Evolutionary conservation across 2,797 vertebrate genomes (phyloP).

Genomic region (Oreochromis mossambicus): DNA sequence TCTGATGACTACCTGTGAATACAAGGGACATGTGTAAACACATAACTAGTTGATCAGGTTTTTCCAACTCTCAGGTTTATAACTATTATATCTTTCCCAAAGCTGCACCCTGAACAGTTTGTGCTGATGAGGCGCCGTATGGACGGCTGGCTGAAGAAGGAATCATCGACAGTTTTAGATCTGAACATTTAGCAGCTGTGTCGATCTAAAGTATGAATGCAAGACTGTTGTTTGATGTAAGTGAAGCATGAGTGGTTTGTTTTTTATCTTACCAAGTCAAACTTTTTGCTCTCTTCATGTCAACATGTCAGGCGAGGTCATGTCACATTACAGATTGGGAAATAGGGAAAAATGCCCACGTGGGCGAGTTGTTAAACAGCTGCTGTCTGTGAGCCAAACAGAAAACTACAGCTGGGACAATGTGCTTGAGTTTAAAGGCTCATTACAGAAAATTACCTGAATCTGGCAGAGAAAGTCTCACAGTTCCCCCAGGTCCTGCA

Average conservation of each 20-base stretch:
- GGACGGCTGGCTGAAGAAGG: not conserved
- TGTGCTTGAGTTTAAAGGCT: not conserved
- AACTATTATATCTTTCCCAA: not conserved
- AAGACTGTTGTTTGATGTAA: not conserved
- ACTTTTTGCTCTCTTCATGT: accelerated
- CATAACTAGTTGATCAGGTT: not conserved
- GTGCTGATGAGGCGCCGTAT: not conserved
- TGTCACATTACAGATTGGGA: too few species aligned
- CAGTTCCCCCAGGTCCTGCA: too few species aligned
- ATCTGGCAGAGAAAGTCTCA: not conserved
- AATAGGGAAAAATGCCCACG: not conserved
- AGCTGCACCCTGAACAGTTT: not conserved
- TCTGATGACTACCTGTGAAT: not conserved
- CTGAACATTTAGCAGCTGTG: not conserved
- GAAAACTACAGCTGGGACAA: not conserved
- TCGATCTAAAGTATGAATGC: accelerated
- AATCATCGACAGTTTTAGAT: not conserved
- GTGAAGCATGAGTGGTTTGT: not conserved
- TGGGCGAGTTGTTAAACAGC: not conserved
- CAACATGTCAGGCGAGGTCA: not conserved
- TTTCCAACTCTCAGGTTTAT: not conserved
- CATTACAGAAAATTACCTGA: not conserved
- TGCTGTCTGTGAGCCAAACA: not conserved
- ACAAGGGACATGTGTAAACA: not conserved
- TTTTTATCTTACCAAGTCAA: not conserved